Percentiles rank a stretch among this genome's conserved stretches.
These are phyloP conservation scores for Pachycephus smyrnensis DNA, from an alignment of 2,888 invertebrate genomes.

Conservation along the genomic window DNA sequence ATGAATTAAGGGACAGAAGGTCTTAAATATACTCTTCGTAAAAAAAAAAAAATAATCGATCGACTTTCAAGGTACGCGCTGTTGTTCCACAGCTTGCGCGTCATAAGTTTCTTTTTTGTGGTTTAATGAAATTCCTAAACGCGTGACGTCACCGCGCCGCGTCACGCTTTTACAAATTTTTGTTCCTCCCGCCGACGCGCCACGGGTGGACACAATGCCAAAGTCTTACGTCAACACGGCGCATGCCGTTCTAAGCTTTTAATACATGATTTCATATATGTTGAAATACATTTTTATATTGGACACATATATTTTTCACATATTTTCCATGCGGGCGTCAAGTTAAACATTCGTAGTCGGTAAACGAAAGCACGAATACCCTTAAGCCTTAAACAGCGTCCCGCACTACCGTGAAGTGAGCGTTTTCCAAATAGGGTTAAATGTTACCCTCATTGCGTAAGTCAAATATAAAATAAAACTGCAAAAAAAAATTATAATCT, in stretches of 20 bases:
- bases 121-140: not conserved
- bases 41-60: not conserved
- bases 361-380: not conserved
- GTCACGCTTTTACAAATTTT: not conserved
- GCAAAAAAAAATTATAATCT: not conserved
- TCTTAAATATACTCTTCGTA: not conserved
- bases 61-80: not conserved
- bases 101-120: not conserved
- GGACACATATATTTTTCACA: too few relatives aligned
- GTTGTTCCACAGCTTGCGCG: not conserved
- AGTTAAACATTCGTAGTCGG: not conserved
- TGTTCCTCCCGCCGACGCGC: not conserved
- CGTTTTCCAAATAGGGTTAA: not conserved
- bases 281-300: too few relatives aligned
- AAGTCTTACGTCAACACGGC: constrained; percentile 18
- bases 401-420: not conserved
- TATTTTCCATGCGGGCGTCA: not conserved
- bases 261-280: too few relatives aligned
- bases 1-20: constrained; percentile 1
- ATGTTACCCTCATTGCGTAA: not conserved
- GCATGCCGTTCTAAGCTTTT: not conserved
- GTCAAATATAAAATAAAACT: not conserved
- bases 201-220: constrained; percentile 7
- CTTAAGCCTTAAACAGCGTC: not conserved
- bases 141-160: not conserved